Conservation (phyloP, 2,888 invertebrate genomes). For the Macrophya annulata region DNA sequence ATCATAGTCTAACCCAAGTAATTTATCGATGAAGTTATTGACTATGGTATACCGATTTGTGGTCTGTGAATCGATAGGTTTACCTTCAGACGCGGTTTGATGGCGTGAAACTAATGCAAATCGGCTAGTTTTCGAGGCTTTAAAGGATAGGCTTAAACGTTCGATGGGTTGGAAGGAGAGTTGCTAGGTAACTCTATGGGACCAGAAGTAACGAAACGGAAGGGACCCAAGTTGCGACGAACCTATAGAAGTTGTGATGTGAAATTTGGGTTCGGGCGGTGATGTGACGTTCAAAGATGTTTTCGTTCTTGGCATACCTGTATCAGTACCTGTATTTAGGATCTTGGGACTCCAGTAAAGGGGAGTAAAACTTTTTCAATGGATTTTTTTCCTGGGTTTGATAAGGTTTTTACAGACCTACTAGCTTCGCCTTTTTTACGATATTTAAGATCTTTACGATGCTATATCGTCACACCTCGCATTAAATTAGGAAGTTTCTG, state of each 20-base stretch:
- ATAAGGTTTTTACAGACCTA: not conserved
- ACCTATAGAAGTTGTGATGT: not conserved
- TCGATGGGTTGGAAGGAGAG: conserved; percentile 33
- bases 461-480: conserved; percentile 45
- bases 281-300: conserved; percentile 12
- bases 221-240: not conserved
- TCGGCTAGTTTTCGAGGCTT: conserved; percentile 32
- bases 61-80: not conserved
- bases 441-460: conserved; percentile 16
- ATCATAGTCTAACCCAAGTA: not conserved
- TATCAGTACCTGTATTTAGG: not conserved
- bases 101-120: conserved; percentile 44
- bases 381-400: conserved; percentile 23
- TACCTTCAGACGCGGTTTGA: not conserved
- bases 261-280: conserved; percentile 13
- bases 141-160: conserved; percentile 24
- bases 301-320: not conserved
- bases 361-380: not conserved
- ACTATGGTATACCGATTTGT: conserved; percentile 5
- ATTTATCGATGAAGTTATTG: not conserved
- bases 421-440: conserved; percentile 31
- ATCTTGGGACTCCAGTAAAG: not conserved
- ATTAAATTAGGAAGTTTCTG: conserved; percentile 54
- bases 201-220: conserved; percentile 45
- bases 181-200: not conserved